Evolutionary conservation across 2,113 vertebrate species (phyloP).

Genomic region (Mesitornis unicolor): DNA sequence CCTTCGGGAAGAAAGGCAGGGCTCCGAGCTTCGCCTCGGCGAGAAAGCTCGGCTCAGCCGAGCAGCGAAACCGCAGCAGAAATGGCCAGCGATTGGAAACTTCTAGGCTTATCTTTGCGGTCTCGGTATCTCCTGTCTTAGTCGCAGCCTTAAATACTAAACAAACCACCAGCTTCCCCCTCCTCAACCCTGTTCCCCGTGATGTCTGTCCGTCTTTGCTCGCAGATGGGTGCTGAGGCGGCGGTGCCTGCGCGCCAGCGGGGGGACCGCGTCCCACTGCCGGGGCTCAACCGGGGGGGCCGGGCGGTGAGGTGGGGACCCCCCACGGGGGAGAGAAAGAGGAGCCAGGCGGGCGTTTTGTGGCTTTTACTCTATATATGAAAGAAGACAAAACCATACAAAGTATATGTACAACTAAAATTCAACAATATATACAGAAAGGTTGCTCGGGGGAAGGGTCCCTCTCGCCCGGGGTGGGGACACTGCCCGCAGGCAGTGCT

Average conservation of each 20-base stretch:
- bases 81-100: not conserved
- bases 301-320: not conserved
- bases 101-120: not conserved
- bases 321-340: constrained; percentile 51
- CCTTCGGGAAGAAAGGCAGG: not conserved
- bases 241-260: not conserved
- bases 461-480: constrained; percentile 57
- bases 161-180: not conserved
- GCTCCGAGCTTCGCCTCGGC: not conserved
- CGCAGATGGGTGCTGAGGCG: not conserved
- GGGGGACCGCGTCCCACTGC: not conserved
- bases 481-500: constrained; percentile 14
- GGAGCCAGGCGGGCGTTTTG: constrained; percentile 77
- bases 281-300: not conserved
- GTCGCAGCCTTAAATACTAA: not conserved
- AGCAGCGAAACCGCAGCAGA: constrained; percentile 9
- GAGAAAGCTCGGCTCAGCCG: not conserved
- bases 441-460: constrained; percentile 78
- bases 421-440: constrained; percentile 98
- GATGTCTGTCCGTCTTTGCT: not conserved
- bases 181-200: not conserved
- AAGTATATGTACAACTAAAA: constrained; percentile 99
- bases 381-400: constrained; percentile 98
- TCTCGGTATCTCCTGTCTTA: not conserved
- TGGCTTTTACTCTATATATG: constrained; percentile 97